Evolutionary conservation across 2,797 vertebrate species (phyloP).

Genomic region (Enteromius unitaeniatus): DNA sequence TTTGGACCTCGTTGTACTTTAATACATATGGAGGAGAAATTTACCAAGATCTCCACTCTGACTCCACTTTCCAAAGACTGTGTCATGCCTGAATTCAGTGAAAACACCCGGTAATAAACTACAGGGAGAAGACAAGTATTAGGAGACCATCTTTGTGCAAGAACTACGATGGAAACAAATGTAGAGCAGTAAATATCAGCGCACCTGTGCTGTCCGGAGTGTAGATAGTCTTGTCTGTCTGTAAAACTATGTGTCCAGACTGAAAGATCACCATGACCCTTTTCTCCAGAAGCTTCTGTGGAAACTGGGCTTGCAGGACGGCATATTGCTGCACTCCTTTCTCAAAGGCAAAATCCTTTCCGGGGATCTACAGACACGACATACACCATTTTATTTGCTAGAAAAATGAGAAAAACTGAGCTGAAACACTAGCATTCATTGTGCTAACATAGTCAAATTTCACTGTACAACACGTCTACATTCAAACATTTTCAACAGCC

Average conservation of each 20-base stretch:
- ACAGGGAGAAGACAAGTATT: constrained; percentile 31
- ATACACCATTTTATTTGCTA: background rate
- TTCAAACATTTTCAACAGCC: background rate
- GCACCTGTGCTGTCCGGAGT: constrained; percentile 52
- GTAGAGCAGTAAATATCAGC: background rate
- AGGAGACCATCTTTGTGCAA: background rate
- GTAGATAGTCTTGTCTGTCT: constrained; percentile 65
- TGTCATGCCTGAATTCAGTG: constrained; percentile 68
- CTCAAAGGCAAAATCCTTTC: constrained; percentile 17
- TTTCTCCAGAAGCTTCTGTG: constrained; percentile 47
- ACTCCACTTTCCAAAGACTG: constrained; percentile 60
- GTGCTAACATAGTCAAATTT: background rate
- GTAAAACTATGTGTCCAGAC: constrained; percentile 62
- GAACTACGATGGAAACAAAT: background rate
- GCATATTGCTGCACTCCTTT: constrained; percentile 56
- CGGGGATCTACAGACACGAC: constrained; percentile 15
- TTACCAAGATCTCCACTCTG: constrained; percentile 72
- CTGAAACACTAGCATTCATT: background rate
- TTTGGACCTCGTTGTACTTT: background rate
- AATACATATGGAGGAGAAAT: background rate
- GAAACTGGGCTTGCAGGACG: constrained; percentile 57
- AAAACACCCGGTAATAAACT: constrained; percentile 76
- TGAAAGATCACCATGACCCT: constrained; percentile 58
- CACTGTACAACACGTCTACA: background rate
- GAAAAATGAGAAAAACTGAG: background rate